These are phyloP conservation scores for Leguminivora glycinivorella DNA, from an alignment of 1,140 invertebrate genomes.

Conservation along the genomic window DNA sequence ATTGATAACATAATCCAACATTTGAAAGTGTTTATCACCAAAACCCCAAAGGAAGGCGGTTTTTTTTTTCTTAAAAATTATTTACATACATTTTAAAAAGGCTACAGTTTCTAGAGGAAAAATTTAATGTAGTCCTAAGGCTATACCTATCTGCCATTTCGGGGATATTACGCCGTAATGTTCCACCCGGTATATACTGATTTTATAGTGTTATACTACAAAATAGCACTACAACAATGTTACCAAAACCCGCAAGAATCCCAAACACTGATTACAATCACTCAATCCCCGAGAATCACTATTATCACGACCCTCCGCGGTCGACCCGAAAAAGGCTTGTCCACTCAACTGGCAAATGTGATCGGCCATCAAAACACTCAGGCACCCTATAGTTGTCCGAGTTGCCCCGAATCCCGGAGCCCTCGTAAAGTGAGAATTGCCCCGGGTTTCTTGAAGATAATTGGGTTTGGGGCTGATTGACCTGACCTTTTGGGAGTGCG, in stretches of 20 bases:
- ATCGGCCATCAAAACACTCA: slow-evolving; percentile 25
- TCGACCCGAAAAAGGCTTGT: slow-evolving; percentile 18
- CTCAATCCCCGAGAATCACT: background rate
- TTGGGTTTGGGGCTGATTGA: slow-evolving; percentile 18
- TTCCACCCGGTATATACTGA: no score
- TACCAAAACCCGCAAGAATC: background rate
- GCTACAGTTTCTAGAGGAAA: no score
- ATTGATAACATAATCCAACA: no score
- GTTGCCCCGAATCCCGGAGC: background rate
- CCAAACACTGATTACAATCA: slow-evolving; percentile 20
- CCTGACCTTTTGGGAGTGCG: slow-evolving; percentile 15
- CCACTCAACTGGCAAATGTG: slow-evolving; percentile 11
- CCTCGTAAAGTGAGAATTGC: background rate
- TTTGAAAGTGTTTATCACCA: no score
- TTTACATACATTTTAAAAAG: no score
- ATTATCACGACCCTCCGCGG: slow-evolving; percentile 17
- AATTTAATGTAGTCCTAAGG: no score
- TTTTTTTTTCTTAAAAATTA: no score
- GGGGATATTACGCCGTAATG: no score
- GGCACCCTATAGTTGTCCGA: slow-evolving; percentile 11
- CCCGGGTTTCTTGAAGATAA: slow-evolving; percentile 13
- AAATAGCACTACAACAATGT: slow-evolving; percentile 8
- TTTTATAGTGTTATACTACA: no score
- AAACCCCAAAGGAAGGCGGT: no score
- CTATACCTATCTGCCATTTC: no score